Base-by-base conservation (phyloP, 1,140 invertebrate species). In the Drosophila fuyamai region DNA sequence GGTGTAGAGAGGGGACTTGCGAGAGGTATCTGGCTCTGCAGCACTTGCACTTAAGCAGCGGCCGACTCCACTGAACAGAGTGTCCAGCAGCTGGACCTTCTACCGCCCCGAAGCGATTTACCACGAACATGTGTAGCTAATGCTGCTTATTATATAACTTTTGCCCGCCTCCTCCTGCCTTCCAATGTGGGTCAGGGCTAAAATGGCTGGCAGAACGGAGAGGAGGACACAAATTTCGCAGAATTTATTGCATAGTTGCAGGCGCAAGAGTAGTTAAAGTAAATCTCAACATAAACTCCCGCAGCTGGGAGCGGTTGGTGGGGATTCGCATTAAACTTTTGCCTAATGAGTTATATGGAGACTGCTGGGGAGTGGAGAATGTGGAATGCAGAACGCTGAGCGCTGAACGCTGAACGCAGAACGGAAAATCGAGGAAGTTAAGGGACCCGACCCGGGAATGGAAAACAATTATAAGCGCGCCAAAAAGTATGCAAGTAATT, bases 221-320 rank as follows among this genome's bases (percentile, higher is more conserved):
- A 46, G 78, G 43, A 63, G 57, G 73, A 81, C 77, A 72, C 67
- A 71, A 83, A 84, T 81, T 80, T 68, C 55, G 68, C 63, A 72
- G 65, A 81, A 89, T 89, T 81, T 89, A 89, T 89, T 81, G 85
- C 84, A 89, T 89, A 89, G 80, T 89, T 89, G 77, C 85, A 78
- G 84, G 80, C 80, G 77, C 77, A 74, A 55, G 68, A 78, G 84
- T 78, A 84, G 80, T 89, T 84, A 75, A 89, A 89, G 73, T 81
- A 89, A 89, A 89, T 89, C 84, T 79, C 62, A 75, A 67, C 81
- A 70, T 67, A 47, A 80, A 68, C 70, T 54, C 66, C 62, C 55
- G 48, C 65, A 70, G 67, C 51, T 70, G 65, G 62, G 50, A 35
- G 32, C 36, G 14, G 1, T 47, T 47, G 44, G 16, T 18, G 58